Evolutionary conservation across 2,113 vertebrate species (phyloP), one percentile per base, ranked within the genome.

Genomic region (Castor canadensis): DNA sequence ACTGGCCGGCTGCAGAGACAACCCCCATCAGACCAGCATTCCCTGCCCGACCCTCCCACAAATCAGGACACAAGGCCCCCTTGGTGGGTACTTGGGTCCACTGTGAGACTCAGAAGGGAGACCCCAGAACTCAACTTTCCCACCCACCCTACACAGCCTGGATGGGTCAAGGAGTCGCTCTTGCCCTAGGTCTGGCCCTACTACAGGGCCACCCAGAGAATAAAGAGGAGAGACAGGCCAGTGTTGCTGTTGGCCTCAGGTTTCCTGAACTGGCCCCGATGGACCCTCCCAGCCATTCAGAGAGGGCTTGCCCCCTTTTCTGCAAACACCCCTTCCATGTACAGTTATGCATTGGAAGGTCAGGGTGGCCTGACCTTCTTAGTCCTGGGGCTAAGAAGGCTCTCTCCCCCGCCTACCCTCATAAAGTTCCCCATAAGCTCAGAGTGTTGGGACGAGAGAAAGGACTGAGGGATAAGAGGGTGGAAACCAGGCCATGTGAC

Each of bases 1-100:
- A 99, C 91, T 99, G 99, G 35, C 99, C 99, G 13, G 99, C 99
- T 99, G 97, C 1, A 30, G 66, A 52, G 47, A 56, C 12, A 66
- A 19, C 54, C 24, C 19, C 26, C 0, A 0, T 82, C 47, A 88
- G 86, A 3, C 13, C 40, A 5, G 28, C 49, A 0, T 0, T 1
- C 24, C 22, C 45, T 1, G 35, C 43, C 60, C 8, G 0, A 2
- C 26, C 54, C 30, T 1, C 47, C 67, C 45, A 0, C 20, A 1
- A 17, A 6, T 2, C 0, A 0, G 40, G 35, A 2, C 66, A 2
- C 49, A 10, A 35, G 12, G n/a, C n/a, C n/a, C n/a, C 2, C 11
- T 0, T 26, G 28, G 73, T 3, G 2, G 62, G 38, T 9, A 1
- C 30, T 19, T 6, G 6, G 75, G 19, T 19, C 52, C 11, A 28